Conservation (phyloP, 2,888 invertebrate species). For the Nomada goodeniana region DNA sequence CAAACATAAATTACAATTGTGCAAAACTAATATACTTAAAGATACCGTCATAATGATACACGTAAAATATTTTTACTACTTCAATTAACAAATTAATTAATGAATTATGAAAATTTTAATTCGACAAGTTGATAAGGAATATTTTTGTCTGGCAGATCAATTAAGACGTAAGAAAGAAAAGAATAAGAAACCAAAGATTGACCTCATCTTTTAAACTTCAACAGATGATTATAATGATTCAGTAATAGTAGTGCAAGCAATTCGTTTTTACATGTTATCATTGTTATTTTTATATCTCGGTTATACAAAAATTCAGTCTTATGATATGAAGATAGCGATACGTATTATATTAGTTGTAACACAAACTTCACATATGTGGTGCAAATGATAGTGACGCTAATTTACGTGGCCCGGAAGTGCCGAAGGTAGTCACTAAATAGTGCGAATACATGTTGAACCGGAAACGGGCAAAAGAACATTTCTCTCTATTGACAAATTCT, state of each 20-base stretch:
- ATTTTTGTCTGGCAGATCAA: neutral
- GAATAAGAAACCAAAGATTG: neutral
- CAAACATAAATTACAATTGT: slow-evolving; percentile 23
- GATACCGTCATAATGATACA: neutral
- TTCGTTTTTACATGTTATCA: slow-evolving; percentile 10
- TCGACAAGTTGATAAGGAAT: neutral
- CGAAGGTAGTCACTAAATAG: slow-evolving; percentile 57
- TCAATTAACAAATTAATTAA: neutral
- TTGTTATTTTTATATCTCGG: slow-evolving; percentile 21
- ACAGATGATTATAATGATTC: slow-evolving; percentile 7
- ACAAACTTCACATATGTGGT: slow-evolving; percentile 44
- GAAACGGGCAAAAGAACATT: slow-evolving; percentile 41
- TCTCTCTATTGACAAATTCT: no score
- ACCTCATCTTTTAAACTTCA: neutral
- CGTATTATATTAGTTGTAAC: slow-evolving; percentile 38
- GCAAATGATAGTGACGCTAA: slow-evolving; percentile 61
- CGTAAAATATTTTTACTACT: neutral
- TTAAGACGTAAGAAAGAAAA: neutral
- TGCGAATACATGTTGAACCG: slow-evolving; percentile 45
- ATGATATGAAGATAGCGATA: slow-evolving; percentile 34
- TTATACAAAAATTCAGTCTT: slow-evolving; percentile 48
- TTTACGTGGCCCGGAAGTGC: slow-evolving; percentile 57
- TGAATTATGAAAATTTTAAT: neutral
- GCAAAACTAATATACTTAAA: neutral
- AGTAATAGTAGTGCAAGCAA: slow-evolving; percentile 19